Conservation (phyloP, 2,797 vertebrate species). For the Anolis apletophallus region DNA sequence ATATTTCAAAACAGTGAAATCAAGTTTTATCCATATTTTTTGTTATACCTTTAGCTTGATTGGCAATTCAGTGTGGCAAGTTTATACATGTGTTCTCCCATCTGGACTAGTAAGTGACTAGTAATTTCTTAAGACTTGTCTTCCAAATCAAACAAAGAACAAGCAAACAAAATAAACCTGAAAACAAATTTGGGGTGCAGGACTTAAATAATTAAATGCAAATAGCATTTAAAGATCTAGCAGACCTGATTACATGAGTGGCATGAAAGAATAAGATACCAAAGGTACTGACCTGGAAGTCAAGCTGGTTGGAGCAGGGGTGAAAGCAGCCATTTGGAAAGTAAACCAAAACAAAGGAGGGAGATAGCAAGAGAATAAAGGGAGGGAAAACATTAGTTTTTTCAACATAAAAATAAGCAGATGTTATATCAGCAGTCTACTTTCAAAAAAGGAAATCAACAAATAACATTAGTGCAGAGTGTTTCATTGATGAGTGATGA, state of each 20-base stretch:
- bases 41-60: conserved; percentile 36
- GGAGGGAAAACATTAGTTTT: conserved; percentile 80
- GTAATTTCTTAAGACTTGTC: conserved; percentile 43
- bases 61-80: conserved; percentile 38
- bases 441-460: conserved; percentile 51
- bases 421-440: conserved; percentile 73
- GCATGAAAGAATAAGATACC: conserved; percentile 70
- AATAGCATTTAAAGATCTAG: conserved; percentile 56
- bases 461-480: conserved; percentile 51
- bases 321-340: conserved; percentile 81
- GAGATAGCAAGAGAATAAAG: conserved; percentile 79
- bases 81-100: conserved; percentile 42
- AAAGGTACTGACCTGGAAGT: conserved; percentile 91
- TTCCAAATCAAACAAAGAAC: conserved; percentile 17
- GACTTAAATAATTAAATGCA: conserved; percentile 47
- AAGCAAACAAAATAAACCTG: background rate
- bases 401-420: conserved; percentile 74
- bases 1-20: conserved; percentile 57
- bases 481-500: conserved; percentile 25
- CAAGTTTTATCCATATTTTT: conserved; percentile 37
- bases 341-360: conserved; percentile 73
- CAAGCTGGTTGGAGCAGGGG: conserved; percentile 88
- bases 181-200: conserved; percentile 42
- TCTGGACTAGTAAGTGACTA: conserved; percentile 44
- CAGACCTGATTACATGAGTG: conserved; percentile 59